phyloP scores from a whole-genome alignment of 2,797 vertebrate species.

The Rhinophrynus dorsalis region DNA sequence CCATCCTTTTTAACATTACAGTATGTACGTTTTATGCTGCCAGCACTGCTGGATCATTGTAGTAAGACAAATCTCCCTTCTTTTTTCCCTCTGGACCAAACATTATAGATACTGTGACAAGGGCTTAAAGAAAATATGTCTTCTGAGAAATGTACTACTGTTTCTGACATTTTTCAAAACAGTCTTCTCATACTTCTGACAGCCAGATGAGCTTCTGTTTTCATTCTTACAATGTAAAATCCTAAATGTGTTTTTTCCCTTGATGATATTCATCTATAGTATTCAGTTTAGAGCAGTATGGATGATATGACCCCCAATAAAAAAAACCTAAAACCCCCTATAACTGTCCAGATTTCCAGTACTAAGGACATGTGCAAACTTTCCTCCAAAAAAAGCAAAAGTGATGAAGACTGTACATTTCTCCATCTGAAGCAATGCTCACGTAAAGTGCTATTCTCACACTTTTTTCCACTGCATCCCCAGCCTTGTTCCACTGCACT shows the following conservation, averaged over 20 bases:
- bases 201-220: slow-evolving; percentile 11
- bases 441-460: too few species aligned
- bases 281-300: neutral
- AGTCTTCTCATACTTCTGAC: slow-evolving; percentile 12
- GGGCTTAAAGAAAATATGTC: slow-evolving; percentile 33
- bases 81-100: slow-evolving; percentile 20
- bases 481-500: too few species aligned
- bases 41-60: neutral
- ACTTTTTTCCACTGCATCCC: too few species aligned
- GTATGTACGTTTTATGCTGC: too few species aligned
- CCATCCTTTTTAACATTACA: too few species aligned
- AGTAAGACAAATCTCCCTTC: neutral
- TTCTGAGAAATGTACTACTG: slow-evolving; percentile 16
- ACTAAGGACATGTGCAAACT: too few species aligned
- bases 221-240: slow-evolving; percentile 7
- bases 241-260: neutral
- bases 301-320: too few species aligned
- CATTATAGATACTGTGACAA: slow-evolving; percentile 33
- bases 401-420: too few species aligned
- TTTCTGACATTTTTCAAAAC: slow-evolving; percentile 34
- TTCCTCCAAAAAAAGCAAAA: too few species aligned
- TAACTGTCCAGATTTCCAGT: too few species aligned
- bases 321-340: too few species aligned
- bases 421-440: too few species aligned
- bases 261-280: neutral